A percentile compares a stretch with the other conserved stretches of the same genome.
These are phyloP conservation scores for Rostratula benghalensis DNA, from an alignment of 2,113 vertebrate species.

Conservation along the genomic window DNA sequence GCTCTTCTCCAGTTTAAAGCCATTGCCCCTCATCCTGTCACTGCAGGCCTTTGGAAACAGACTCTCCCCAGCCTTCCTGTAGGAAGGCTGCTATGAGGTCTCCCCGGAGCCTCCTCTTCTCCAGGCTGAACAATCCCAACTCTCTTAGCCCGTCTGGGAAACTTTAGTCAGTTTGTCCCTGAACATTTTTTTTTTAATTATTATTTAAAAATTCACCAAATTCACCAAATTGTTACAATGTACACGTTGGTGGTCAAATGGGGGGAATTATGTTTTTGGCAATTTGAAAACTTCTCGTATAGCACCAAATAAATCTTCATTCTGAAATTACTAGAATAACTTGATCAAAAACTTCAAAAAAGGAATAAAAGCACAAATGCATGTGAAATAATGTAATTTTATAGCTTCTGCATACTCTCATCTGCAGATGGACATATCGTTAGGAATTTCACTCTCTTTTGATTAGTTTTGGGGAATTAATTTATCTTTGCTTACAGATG, in stretches of 20 bases:
- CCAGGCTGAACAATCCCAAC: too few species aligned
- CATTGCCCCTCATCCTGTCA: too few species aligned
- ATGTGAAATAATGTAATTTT: not conserved
- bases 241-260: not conserved
- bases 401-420: not conserved
- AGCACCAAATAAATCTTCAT: not conserved
- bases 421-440: not conserved
- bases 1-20: too few species aligned
- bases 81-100: too few species aligned
- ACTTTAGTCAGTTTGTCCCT: not conserved
- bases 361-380: not conserved
- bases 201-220: not conserved
- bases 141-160: not conserved
- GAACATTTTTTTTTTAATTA: not conserved
- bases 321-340: not conserved
- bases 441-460: not conserved
- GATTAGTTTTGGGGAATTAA: not conserved
- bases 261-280: not conserved
- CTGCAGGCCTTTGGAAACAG: too few species aligned
- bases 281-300: not conserved
- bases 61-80: too few species aligned
- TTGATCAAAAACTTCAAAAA: not conserved
- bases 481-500: not conserved
- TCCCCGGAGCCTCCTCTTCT: too few species aligned
- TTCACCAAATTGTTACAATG: not conserved